A percentile compares a stretch with the other conserved stretches of the same genome.
Evolutionary conservation across 2,888 invertebrate species (phyloP).

Genomic region (Standfussiana lucernea): DNA sequence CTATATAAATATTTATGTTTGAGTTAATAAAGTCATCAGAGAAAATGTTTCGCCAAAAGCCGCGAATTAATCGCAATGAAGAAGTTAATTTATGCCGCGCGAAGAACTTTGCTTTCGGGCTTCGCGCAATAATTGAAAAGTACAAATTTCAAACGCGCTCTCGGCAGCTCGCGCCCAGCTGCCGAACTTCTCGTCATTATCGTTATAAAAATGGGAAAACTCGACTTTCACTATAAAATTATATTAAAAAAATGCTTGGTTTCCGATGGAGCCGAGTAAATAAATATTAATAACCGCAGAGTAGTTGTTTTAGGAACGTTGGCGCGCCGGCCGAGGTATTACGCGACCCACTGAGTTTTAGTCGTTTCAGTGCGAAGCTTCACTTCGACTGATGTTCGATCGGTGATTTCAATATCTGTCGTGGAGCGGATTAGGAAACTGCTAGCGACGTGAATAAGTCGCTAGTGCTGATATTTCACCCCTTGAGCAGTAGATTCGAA

Average conservation of each 20-base stretch:
- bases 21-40: constrained; percentile 68
- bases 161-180: constrained; percentile 70
- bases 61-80: constrained; percentile 77
- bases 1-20: constrained; percentile 70
- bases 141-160: constrained; percentile 78
- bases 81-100: constrained; percentile 80
- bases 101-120: constrained; percentile 77
- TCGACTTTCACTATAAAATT: constrained; percentile 73
- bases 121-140: constrained; percentile 82
- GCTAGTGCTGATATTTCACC: constrained; percentile 41
- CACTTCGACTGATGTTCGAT: constrained; percentile 67
- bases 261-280: constrained; percentile 68
- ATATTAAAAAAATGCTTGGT: constrained; percentile 73
- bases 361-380: constrained; percentile 69
- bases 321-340: constrained; percentile 75
- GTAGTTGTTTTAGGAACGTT: constrained; percentile 78
- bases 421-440: constrained; percentile 60
- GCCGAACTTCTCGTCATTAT: constrained; percentile 78
- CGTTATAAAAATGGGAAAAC: constrained; percentile 80
- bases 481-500: not conserved
- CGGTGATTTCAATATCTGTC: constrained; percentile 73
- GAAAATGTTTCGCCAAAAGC: constrained; percentile 74
- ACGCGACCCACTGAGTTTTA: constrained; percentile 77
- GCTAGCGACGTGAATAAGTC: constrained; percentile 41
- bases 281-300: constrained; percentile 77